Evolutionary conservation across 1,140 invertebrate genomes (phyloP), one percentile per base, ranked within the genome.

Genomic region (Homarus americanus): DNA sequence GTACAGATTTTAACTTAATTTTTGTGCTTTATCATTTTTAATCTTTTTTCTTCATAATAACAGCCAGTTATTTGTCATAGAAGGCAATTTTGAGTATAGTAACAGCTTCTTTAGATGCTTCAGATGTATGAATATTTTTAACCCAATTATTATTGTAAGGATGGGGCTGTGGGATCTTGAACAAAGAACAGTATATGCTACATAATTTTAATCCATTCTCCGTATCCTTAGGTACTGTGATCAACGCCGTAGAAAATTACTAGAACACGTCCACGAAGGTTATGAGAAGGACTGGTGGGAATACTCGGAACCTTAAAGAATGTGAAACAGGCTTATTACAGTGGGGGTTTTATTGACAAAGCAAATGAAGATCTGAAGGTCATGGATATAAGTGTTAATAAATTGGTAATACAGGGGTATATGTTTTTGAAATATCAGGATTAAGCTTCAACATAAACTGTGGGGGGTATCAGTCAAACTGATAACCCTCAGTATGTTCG

Each of bases 211-310:
- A 76, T 38, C 34, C 36, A 28, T 12, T 44, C 41, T 38, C 89
- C 93, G 86, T 76, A 38, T 49, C 94, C 95, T 58, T 94, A 99
- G 98, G 95, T 99, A 99, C 94, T 99, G 99, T 95, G 98, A 99
- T 94, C 98, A 97, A 94, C 96, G 98, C 93, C 96, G 98, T 93
- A 98, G 98, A 95, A 98, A 98, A 91, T 95, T 99, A 87, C 95
- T 99, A 91, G 97, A 99, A 94, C 98, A 99, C 94, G 98, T 99
- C 38, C 97, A 99, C 94, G 98, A 99, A 96, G 99, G 98, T 82
- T 99, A 99, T 94, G 98, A 99, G 94, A 99, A 98, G 95, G 98
- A 99, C 93, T 98, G 98, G 96, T 99, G 98, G 99, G 97, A 98
- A 92, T 98, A 98, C 94, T 97, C 82, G 41, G 89, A 91, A 80